Evolutionary conservation across 2,888 invertebrate genomes (phyloP), one percentile per base, ranked within the genome.

Genomic region (Atrina japonica): DNA sequence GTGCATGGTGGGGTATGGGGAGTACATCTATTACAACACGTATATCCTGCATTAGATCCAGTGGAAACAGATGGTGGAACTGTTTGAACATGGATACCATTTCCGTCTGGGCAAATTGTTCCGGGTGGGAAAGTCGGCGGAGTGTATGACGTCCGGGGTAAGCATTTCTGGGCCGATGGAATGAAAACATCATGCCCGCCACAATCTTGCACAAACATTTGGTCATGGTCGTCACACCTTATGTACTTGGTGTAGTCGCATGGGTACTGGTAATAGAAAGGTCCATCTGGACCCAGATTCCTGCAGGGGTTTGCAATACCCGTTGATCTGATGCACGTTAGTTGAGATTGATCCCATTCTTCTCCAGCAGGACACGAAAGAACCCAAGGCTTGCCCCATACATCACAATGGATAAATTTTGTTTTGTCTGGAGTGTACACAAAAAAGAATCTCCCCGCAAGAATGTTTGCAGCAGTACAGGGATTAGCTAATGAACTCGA

Each of bases 391-490:
- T 81, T 70, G 2, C 84, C 83, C 81, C 79, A 81, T 7, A 82
- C 75, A 52, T 82, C 81, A 45, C 84, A 83, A 58, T 84, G 83
- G 52, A 82, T 81, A 63, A 76, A 83, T 64, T 78, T 75, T 5
- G 70, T 70, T 2, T 25, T 27, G 56, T 80, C 73, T 0, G 58
- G 41, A 0, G 77, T 76, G 45, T 77, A 81, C 1, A 60, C 56
- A 63, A 79, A 81, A 67, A 76, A 83, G 60, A 81, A 67, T 7
- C 77, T 65, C 3, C 73, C 74, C 6, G 74, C 76, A 1, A 78
- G 65, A 3, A 81, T 73, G 29, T 75, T 70, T 25, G 63, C 66
- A 9, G 73, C 47, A 0, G 80, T 66, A 50, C 82, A 82, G 3
- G 82, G 82, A 40, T 80, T 80, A 5, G 60, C 50, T 0, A 75